phyloP scores from a whole-genome alignment of 2,797 vertebrate species.

The Molossus molossus region DNA sequence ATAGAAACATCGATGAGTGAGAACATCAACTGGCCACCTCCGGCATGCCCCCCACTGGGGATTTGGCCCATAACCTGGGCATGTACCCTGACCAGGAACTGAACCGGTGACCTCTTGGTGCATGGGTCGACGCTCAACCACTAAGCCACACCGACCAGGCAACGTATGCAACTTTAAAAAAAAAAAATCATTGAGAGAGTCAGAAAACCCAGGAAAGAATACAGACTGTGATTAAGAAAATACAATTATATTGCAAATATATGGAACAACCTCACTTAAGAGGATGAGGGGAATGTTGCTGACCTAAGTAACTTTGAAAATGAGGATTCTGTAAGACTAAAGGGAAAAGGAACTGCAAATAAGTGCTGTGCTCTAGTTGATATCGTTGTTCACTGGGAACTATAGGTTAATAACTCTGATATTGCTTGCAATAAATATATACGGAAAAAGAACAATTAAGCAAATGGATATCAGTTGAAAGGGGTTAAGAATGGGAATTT shows the following conservation, averaged over 20 bases:
- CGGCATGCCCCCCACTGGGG: no score
- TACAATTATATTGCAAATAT: conserved; percentile 5
- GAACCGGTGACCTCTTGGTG: no score
- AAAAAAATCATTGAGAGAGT: not conserved
- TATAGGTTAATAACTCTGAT: not conserved
- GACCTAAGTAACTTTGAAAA: conserved; percentile 15
- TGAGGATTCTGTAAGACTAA: not conserved
- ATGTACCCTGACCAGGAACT: no score
- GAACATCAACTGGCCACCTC: no score
- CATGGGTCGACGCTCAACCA: no score
- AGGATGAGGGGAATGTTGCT: not conserved
- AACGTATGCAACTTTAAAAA: not conserved
- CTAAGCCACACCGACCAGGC: no score
- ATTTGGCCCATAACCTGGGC: no score
- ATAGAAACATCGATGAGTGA: no score
- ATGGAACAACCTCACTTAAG: conserved; percentile 13
- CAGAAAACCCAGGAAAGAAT: conserved; percentile 36
- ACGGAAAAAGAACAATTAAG: conserved; percentile 34
- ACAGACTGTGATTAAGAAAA: conserved; percentile 4
- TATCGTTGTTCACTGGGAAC: not conserved
- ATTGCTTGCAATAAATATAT: not conserved
- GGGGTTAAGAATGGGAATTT: not conserved
- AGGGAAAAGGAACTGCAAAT: conserved; percentile 2
- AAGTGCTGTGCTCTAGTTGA: conserved; percentile 30
- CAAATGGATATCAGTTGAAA: conserved; percentile 20